Base-by-base conservation (phyloP, 2,797 vertebrate genomes). In the Momotus momota region DNA sequence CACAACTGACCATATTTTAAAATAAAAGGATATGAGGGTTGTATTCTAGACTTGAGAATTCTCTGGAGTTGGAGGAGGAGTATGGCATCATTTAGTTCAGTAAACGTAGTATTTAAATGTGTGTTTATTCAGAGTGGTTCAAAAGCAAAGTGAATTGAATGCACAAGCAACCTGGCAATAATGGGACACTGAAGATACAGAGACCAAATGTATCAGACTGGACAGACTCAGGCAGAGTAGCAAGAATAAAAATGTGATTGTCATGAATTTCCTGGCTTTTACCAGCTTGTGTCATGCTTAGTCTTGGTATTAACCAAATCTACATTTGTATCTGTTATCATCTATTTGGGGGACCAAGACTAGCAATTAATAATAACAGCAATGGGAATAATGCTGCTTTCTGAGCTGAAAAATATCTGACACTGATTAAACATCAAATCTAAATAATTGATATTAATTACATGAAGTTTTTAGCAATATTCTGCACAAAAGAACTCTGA, bases 371-470 rank as follows among this genome's bases (percentile, higher is more conserved):
- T 88, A 96, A 93, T 38, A 92, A 82, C 57, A 80, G 66, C 69
- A 94, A 84, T 48, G 84, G 66, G 73, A 93, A 89, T 84, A 96
- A 92, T 60, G 86, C 70, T 75, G 66, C 58, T 92, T 96, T 96
- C 94, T 93, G 51, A 77, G 61, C 88, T 82, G 73, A 88, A 90
- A 92, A 95, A 91, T 93, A 95, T 80, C 96, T 97, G 96, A 94
- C 95, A 94, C 92, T 85, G 79, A 94, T 96, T 96, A 95, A 97
- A 96, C 93, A 82, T 86, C 87, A 96, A 96, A 96, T 97, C 96
- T 97, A 97, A 97, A 97, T 97, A 97, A 97, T 91, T 97, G 61
- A 93, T 96, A 97, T 95, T 95, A 97, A 97, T 96, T 95, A 66
- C 94, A 95, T 48, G 73, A 94, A 90, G 70, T 91, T 97, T 97